These are phyloP conservation scores for Rutilus rutilus DNA, from an alignment of 2,113 vertebrate genomes.

Conservation along the genomic window DNA sequence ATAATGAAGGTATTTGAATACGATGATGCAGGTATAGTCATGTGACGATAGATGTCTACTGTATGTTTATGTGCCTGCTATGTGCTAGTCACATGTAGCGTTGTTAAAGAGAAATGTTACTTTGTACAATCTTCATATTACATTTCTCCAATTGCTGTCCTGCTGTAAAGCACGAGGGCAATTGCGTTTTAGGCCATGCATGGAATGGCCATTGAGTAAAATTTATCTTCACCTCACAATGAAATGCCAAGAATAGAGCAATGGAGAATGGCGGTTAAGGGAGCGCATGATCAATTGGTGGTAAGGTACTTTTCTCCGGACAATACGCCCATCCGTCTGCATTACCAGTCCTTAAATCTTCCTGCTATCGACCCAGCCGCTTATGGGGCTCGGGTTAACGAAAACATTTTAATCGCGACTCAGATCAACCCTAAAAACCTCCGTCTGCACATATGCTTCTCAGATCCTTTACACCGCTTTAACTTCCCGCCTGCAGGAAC, in stretches of 20 bases:
- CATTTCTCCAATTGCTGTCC: neutral
- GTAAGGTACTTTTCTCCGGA: neutral
- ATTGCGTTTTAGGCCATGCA: neutral
- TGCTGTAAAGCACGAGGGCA: neutral
- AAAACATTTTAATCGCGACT: constrained; percentile 24
- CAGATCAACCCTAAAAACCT: constrained; percentile 19
- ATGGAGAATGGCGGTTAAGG: neutral
- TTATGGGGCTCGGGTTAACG: constrained; percentile 23
- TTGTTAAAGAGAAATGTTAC: neutral
- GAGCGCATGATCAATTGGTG: constrained; percentile 19
- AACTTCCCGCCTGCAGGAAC: neutral
- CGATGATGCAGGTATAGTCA: too few species aligned
- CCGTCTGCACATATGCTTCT: constrained; percentile 21
- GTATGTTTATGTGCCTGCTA: too few species aligned
- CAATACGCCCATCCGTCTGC: constrained; percentile 10
- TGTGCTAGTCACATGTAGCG: neutral
- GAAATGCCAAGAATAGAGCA: constrained; percentile 26
- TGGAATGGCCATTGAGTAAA: neutral
- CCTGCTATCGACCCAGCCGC: neutral
- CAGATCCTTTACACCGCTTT: constrained; percentile 16
- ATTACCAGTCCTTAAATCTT: constrained; percentile 27
- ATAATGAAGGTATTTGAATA: too few species aligned
- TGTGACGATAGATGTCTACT: too few species aligned
- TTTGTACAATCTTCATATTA: neutral
- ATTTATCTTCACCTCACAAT: constrained; percentile 31